phyloP scores from a whole-genome alignment of 2,113 vertebrate species.

The Uropsilus gracilis region DNA sequence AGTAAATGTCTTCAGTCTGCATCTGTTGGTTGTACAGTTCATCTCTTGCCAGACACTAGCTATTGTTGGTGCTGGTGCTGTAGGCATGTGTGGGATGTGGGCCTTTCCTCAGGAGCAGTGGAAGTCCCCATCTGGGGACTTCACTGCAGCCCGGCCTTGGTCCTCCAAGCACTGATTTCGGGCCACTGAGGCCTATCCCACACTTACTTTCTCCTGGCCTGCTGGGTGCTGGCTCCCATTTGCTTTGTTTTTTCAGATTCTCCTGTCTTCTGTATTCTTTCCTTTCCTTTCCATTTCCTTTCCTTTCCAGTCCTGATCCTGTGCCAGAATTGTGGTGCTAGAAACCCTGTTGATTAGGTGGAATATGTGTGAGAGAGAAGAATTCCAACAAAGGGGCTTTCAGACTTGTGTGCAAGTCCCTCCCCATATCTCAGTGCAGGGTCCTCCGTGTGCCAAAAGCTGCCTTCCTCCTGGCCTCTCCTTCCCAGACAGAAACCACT shows the following conservation, averaged over 20 bases:
- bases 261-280: not conserved
- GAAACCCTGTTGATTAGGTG: not conserved
- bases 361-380: not conserved
- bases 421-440: not conserved
- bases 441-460: not conserved
- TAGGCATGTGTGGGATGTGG: rapidly evolving
- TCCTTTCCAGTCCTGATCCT: not conserved
- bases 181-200: not conserved
- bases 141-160: not conserved
- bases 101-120: not conserved
- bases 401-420: too few relatives aligned
- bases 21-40: rapidly evolving
- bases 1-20: not conserved
- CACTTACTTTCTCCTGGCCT: not conserved
- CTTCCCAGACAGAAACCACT: not conserved
- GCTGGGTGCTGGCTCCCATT: not conserved
- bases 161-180: not conserved
- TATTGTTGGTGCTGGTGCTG: not conserved
- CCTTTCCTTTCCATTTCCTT: not conserved
- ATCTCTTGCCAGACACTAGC: too few relatives aligned
- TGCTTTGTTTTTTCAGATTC: not conserved
- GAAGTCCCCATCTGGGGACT: too few relatives aligned
- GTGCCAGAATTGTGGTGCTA: too few relatives aligned
- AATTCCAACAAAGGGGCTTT: not conserved
- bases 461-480: not conserved